A percentile compares a stretch with the other conserved stretches of the same genome.
phyloP scores from a whole-genome alignment of 2,888 invertebrate genomes.

The Sturmia bella region DNA sequence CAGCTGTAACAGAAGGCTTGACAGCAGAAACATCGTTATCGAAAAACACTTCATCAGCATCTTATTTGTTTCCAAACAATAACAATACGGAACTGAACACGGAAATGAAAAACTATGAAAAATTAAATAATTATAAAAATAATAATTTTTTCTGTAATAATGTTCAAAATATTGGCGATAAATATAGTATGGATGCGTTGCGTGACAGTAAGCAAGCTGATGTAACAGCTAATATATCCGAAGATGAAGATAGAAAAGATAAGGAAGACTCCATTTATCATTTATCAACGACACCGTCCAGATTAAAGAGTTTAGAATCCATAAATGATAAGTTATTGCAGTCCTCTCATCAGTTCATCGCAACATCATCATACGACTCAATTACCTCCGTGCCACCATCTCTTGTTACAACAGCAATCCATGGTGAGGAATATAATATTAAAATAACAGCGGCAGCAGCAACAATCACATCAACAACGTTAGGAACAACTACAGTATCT shows the following conservation, averaged over 20 bases:
- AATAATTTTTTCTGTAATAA: slow-evolving; percentile 58
- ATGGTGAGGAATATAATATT: background rate
- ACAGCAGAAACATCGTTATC: slow-evolving; percentile 14
- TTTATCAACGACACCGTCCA: slow-evolving; percentile 59
- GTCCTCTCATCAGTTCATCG: slow-evolving; percentile 1
- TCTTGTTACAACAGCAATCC: background rate
- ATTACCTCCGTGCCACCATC: background rate
- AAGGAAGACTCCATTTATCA: slow-evolving; percentile 14
- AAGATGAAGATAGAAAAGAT: background rate
- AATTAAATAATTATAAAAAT: slow-evolving; percentile 61
- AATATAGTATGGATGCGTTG: slow-evolving; percentile 11
- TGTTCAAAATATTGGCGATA: slow-evolving; percentile 37
- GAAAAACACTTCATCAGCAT: slow-evolving; percentile 28
- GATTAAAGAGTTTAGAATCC: slow-evolving; percentile 43
- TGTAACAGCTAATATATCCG: background rate
- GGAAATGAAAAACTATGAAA: slow-evolving; percentile 33
- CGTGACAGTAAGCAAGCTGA: background rate
- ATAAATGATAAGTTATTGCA: slow-evolving; percentile 14
- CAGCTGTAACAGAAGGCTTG: background rate
- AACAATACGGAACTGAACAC: slow-evolving; percentile 52
- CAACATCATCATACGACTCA: background rate
- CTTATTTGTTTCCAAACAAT: slow-evolving; percentile 44
- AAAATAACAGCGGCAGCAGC: slow-evolving; percentile 29
- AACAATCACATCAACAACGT: slow-evolving; percentile 26
- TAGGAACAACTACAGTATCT: background rate